A percentile compares a stretch with the other conserved stretches of the same genome.
Conservation (phyloP, 2,113 vertebrate species). For the Cochlearius cochlearius region DNA sequence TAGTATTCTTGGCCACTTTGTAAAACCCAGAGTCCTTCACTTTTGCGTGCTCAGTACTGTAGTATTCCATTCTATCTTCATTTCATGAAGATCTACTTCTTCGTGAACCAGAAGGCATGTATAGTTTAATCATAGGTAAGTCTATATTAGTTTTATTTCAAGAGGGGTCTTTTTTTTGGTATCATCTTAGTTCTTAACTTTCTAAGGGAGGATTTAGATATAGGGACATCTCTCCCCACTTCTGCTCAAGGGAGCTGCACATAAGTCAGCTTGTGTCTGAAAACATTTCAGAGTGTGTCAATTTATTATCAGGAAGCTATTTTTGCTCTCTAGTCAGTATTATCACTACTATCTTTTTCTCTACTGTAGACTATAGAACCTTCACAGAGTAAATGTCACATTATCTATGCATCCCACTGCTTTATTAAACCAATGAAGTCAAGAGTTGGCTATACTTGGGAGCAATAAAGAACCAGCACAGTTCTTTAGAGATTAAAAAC, state of each 20-base stretch:
- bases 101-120: not conserved
- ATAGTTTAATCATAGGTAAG: not conserved
- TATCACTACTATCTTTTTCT: not conserved
- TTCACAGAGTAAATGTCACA: not conserved
- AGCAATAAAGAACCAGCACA: not conserved
- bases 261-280: not conserved
- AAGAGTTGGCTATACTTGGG: no score
- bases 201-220: not conserved
- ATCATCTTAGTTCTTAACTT: not conserved
- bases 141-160: not conserved
- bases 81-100: not conserved
- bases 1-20: not conserved
- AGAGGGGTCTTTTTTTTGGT: not conserved
- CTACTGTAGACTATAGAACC: not conserved
- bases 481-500: accelerated
- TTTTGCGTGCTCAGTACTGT: not conserved
- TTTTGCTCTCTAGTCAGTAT: not conserved
- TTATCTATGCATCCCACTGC: accelerated
- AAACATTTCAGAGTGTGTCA: not conserved
- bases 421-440: not conserved
- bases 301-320: not conserved
- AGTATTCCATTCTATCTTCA: not conserved
- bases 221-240: not conserved
- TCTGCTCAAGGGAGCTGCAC: not conserved
- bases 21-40: not conserved